A percentile compares a stretch with the other conserved stretches of the same genome.
Conservation (phyloP, 2,797 vertebrate species). For the Amblyraja radiata region DNA sequence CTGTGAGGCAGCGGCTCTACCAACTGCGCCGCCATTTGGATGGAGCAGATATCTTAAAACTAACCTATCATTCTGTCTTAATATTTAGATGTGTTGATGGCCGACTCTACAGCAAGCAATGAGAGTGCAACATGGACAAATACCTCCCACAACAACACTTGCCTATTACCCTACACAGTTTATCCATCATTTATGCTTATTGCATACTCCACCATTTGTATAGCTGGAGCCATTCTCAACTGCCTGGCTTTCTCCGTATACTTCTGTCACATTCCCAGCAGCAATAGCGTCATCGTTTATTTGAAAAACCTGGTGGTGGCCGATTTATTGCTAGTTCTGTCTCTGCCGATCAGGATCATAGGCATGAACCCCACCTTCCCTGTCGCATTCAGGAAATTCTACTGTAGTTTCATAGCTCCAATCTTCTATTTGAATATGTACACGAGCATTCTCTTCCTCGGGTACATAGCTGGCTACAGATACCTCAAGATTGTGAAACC, state of each 20-base stretch:
- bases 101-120: not conserved
- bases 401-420: constrained; percentile 53
- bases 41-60: too few species aligned
- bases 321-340: constrained; percentile 58
- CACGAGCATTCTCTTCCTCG: constrained; percentile 65
- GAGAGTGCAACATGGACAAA: not conserved
- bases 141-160: not conserved
- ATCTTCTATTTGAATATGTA: constrained; percentile 65
- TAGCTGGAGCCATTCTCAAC: constrained; percentile 55
- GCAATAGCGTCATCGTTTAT: constrained; percentile 54
- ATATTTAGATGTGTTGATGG: not conserved
- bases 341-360: constrained; percentile 52
- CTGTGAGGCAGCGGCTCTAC: too few species aligned
- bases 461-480: constrained; percentile 60
- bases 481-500: constrained; percentile 59
- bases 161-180: not conserved
- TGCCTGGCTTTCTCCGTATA: constrained; percentile 55
- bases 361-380: constrained; percentile 43
- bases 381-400: constrained; percentile 27
- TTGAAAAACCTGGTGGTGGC: constrained; percentile 59
- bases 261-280: constrained; percentile 46
- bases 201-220: constrained; percentile 51
- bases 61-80: not conserved
- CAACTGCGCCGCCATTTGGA: too few species aligned
- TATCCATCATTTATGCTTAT: constrained; percentile 42